phyloP scores from a whole-genome alignment of 2,888 invertebrate genomes.

The Acrobasis consociella region DNA sequence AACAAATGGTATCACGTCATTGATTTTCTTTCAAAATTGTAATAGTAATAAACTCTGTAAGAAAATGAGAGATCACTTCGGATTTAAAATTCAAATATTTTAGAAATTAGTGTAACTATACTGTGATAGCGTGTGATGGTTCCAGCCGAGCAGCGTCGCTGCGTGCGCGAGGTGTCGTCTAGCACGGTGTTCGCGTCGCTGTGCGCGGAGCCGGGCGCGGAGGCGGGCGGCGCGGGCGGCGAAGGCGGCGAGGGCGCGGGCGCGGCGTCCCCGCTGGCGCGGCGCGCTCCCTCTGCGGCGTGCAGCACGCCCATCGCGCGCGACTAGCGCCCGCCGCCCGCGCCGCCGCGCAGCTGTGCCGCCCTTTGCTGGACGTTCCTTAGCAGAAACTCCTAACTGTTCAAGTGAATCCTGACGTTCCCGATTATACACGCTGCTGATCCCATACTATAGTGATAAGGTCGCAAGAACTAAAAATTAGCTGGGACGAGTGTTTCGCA shows the following conservation, averaged over 20 bases:
- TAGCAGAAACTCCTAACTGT: conserved; percentile 1
- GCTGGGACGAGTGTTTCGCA: no score
- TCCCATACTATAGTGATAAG: neutral
- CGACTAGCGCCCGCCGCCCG: conserved; percentile 48
- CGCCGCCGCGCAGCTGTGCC: conserved; percentile 17
- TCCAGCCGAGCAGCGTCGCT: conserved; percentile 75
- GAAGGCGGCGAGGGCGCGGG: conserved; percentile 35
- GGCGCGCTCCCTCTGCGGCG: conserved; percentile 45
- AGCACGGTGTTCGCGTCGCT: conserved; percentile 66
- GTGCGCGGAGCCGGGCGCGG: conserved; percentile 40
- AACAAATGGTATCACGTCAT: no score
- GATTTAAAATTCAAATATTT: no score
- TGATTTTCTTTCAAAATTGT: no score
- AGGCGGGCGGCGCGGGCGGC: conserved; percentile 27
- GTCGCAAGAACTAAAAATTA: no score
- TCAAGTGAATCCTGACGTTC: neutral
- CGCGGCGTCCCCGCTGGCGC: conserved; percentile 43
- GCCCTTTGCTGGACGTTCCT: conserved; percentile 13
- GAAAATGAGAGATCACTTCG: no score
- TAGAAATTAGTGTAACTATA: no score
- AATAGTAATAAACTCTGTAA: no score
- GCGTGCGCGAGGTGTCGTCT: conserved; percentile 72
- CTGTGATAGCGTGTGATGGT: neutral
- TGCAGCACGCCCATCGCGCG: conserved; percentile 74
- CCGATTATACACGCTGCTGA: neutral